These are phyloP conservation scores for Cremastobaeus sp. DNA, from an alignment of 2,888 invertebrate species.

Conservation along the genomic window DNA sequence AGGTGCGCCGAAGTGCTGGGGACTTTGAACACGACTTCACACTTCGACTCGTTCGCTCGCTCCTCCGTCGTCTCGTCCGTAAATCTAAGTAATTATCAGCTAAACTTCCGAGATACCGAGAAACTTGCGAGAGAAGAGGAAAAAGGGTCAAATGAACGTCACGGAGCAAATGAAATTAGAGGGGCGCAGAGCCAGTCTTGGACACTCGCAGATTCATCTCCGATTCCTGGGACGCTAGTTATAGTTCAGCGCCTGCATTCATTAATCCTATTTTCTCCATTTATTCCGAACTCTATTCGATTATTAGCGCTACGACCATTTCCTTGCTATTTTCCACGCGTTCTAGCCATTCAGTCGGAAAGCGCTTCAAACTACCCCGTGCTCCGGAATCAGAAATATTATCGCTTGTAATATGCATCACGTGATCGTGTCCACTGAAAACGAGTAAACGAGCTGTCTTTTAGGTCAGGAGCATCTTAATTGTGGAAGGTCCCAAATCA, in stretches of 20 bases:
- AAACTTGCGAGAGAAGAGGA: conserved; percentile 56
- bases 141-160: conserved; percentile 60
- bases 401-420: no score
- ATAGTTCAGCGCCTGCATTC: conserved; percentile 56
- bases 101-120: conserved; percentile 69
- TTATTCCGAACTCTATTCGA: conserved; percentile 45
- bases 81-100: conserved; percentile 77
- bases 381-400: no score
- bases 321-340: no score
- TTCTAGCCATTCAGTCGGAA: no score
- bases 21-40: conserved; percentile 78
- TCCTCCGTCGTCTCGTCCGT: conserved; percentile 64
- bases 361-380: no score
- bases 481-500: no score
- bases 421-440: no score
- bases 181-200: conserved; percentile 34
- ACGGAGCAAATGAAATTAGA: conserved; percentile 56
- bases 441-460: no score
- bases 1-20: conserved; percentile 73
- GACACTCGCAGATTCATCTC: conserved; percentile 44
- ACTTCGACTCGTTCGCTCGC: conserved; percentile 74
- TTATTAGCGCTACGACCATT: conserved; percentile 39
- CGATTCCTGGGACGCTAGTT: conserved; percentile 50
- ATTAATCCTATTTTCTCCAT: conserved; percentile 52
- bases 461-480: no score